Conservation (phyloP, 2,113 vertebrate species). For the Neoarius graeffei region DNA sequence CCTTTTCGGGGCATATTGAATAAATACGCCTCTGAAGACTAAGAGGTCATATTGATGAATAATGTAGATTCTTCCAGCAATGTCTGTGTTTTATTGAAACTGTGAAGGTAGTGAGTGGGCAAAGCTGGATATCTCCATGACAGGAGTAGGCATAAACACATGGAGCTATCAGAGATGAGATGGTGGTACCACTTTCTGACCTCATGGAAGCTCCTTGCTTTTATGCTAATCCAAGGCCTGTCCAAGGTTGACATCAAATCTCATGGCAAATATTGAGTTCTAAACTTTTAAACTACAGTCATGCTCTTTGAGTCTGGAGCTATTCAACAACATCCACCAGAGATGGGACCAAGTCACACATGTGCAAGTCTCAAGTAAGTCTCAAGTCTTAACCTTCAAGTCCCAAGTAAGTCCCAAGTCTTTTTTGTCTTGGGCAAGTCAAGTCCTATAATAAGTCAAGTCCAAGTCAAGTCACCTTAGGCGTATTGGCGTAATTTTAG, state of each 20-base stretch:
- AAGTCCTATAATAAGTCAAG: no score
- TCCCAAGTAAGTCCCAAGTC: no score
- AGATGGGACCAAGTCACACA: no score
- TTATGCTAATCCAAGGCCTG: constrained; percentile 40
- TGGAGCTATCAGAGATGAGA: constrained; percentile 42
- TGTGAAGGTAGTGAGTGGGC: background rate
- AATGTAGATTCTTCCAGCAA: constrained; percentile 35
- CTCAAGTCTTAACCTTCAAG: no score
- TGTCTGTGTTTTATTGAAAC: constrained; percentile 38
- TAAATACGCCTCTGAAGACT: constrained; percentile 29
- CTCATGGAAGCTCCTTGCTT: constrained; percentile 45
- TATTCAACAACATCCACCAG: background rate
- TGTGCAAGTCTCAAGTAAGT: no score
- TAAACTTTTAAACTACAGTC: background rate
- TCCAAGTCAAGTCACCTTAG: no score
- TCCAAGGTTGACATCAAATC: constrained; percentile 28
- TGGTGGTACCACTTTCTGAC: constrained; percentile 40
- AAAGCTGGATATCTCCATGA: constrained; percentile 24
- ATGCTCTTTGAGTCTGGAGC: constrained; percentile 4
- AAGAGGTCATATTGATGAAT: constrained; percentile 44
- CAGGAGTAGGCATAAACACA: background rate
- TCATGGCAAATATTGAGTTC: constrained; percentile 13
- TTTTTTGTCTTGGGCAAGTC: no score
- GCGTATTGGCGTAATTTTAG: no score
- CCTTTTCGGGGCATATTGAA: constrained; percentile 5